Conservation (phyloP, 2,888 invertebrate species). For the Xanthia togata region DNA sequence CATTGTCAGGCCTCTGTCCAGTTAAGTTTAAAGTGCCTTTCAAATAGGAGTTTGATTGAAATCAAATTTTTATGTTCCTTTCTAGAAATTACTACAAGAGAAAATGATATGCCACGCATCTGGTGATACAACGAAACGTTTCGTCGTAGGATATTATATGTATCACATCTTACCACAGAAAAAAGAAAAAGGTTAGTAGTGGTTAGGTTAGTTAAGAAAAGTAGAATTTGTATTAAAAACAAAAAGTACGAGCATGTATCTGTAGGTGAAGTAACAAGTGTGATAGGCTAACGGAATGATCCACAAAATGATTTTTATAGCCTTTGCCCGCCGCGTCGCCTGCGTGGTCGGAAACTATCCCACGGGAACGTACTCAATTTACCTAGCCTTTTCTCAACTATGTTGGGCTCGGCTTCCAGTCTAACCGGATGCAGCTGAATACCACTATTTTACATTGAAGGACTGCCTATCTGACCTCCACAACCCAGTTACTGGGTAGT, state of each 20-base stretch:
- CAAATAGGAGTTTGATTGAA: not conserved
- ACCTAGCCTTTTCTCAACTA: too few relatives aligned
- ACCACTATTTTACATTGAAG: too few relatives aligned
- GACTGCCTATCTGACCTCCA: too few relatives aligned
- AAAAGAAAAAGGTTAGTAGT: slow-evolving; percentile 88
- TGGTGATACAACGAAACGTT: slow-evolving; percentile 94
- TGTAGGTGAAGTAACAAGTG: not conserved
- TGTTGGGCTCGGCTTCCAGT: too few relatives aligned
- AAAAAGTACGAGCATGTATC: not conserved
- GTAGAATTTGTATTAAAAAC: not conserved
- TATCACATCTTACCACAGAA: slow-evolving; percentile 95
- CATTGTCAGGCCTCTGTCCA: too few relatives aligned
- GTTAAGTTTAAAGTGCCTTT: not conserved
- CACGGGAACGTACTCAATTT: not conserved
- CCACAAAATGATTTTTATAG: not conserved
- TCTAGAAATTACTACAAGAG: slow-evolving; percentile 93
- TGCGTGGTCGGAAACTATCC: not conserved
- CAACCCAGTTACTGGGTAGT: too few relatives aligned
- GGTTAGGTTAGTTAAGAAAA: not conserved
- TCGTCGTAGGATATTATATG: slow-evolving; percentile 97
- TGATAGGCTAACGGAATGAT: not conserved
- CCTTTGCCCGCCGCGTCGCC: not conserved
- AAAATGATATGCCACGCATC: slow-evolving; percentile 97
- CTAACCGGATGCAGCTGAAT: too few relatives aligned
- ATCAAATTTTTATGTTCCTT: not conserved